Evolutionary conservation across 2,888 invertebrate genomes (phyloP).

Genomic region (Bellardia bayeri): DNA sequence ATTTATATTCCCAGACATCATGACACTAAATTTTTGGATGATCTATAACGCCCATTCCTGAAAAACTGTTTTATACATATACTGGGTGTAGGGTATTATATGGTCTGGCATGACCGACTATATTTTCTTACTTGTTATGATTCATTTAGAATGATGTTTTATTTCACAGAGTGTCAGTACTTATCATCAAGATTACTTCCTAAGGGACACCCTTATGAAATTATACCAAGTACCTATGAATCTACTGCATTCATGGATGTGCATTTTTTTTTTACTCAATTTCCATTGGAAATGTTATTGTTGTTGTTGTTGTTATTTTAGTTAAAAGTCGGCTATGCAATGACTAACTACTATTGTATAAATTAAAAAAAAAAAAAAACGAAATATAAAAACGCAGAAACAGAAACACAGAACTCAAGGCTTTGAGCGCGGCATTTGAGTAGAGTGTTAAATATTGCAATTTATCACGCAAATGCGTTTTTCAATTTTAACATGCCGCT

Average conservation of each 20-base stretch:
- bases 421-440: conserved; percentile 70
- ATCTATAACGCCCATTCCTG: too few relatives aligned
- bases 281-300: conserved; percentile 25
- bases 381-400: background rate
- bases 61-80: too few relatives aligned
- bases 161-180: too few relatives aligned
- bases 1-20: too few relatives aligned
- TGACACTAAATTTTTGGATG: too few relatives aligned
- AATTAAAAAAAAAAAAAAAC: conserved; percentile 49
- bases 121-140: too few relatives aligned
- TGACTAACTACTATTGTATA: conserved; percentile 72
- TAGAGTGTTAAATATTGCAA: conserved; percentile 83
- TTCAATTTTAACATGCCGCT: conserved; percentile 84
- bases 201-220: conserved; percentile 21
- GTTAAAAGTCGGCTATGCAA: conserved; percentile 71
- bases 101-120: too few relatives aligned
- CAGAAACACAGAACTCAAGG: conserved; percentile 63
- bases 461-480: conserved; percentile 84
- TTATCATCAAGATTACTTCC: too few relatives aligned
- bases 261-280: conserved; percentile 16
- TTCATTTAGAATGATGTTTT: too few relatives aligned
- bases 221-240: conserved; percentile 5
- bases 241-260: conserved; percentile 55
- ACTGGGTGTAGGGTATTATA: too few relatives aligned
- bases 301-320: conserved; percentile 54